A percentile compares a stretch with the other conserved stretches of the same genome.
phyloP scores from a whole-genome alignment of 2,888 invertebrate species.

The Lacanobia oleracea region DNA sequence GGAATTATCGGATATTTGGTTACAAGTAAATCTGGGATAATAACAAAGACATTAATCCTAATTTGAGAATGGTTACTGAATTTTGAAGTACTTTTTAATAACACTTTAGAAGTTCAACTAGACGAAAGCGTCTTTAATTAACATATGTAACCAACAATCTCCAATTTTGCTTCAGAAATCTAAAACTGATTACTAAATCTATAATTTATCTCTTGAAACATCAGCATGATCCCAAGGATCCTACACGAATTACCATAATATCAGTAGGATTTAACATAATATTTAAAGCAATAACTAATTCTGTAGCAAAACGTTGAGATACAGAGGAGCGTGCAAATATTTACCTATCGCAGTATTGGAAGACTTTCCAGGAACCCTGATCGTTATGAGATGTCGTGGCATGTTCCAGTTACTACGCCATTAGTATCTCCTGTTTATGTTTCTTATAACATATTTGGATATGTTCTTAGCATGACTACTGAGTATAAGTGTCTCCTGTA shows the following conservation, averaged over 20 bases:
- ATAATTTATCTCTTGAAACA: constrained; percentile 29
- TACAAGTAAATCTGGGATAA: constrained; percentile 30
- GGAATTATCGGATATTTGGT: constrained; percentile 57
- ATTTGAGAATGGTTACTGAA: neutral
- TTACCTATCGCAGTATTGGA: constrained; percentile 61
- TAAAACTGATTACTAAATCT: constrained; percentile 19
- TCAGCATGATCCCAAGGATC: constrained; percentile 26
- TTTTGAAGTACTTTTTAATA: neutral
- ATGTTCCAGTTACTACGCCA: constrained; percentile 61
- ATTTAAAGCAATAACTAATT: constrained; percentile 59
- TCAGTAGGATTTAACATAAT: constrained; percentile 39
- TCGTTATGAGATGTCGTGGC: constrained; percentile 60
- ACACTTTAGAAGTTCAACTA: neutral
- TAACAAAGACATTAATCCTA: neutral
- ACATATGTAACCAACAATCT: neutral
- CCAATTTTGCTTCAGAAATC: constrained; percentile 13
- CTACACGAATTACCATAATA: constrained; percentile 22
- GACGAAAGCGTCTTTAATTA: neutral
- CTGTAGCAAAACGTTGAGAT: constrained; percentile 50
- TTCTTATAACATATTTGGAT: constrained; percentile 35
- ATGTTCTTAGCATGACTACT: constrained; percentile 20
- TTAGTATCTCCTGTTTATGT: constrained; percentile 60
- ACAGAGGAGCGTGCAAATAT: constrained; percentile 43
- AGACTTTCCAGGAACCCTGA: constrained; percentile 55
- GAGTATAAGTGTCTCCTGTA: constrained; percentile 1